Percentiles rank a stretch among this genome's conserved stretches.
These are phyloP conservation scores for Patagioenas fasciata DNA, from an alignment of 2,113 vertebrate genomes.

Conservation along the genomic window DNA sequence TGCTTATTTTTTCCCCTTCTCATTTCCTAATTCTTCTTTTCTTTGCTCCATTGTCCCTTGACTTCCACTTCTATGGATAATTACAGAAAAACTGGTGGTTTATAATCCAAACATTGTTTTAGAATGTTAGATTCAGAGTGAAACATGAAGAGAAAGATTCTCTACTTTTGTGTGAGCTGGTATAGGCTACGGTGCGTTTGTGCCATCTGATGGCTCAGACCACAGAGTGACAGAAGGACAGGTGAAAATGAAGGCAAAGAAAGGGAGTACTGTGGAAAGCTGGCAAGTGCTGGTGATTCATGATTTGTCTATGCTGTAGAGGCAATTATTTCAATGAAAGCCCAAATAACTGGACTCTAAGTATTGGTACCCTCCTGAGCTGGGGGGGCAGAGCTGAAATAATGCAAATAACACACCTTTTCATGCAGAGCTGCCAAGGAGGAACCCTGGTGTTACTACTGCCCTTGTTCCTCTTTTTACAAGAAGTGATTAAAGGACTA, in stretches of 20 bases:
- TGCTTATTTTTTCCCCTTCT: not conserved
- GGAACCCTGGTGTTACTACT: not conserved
- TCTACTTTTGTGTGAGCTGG: not conserved
- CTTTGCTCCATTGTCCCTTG: not conserved
- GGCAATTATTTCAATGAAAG: not conserved
- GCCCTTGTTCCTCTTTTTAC: not conserved
- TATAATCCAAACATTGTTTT: not conserved
- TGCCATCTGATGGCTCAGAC: not conserved
- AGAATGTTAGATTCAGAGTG: not conserved
- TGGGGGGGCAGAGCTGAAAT: not conserved
- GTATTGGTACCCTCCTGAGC: not conserved
- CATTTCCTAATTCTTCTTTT: not conserved
- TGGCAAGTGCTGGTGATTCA: not conserved
- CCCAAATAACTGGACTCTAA: not conserved
- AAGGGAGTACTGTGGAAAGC: not conserved
- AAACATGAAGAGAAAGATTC: not conserved
- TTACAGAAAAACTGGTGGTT: not conserved
- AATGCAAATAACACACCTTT: not conserved
- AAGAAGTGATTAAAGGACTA: not conserved
- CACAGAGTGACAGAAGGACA: not conserved
- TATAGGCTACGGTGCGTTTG: not conserved
- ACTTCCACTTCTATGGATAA: not conserved
- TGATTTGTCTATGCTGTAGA: not conserved
- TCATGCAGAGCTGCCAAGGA: not conserved
- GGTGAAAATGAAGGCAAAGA: not conserved